Evolutionary conservation across 2,888 invertebrate species (phyloP).

Genomic region (Tenthredo mesomela): DNA sequence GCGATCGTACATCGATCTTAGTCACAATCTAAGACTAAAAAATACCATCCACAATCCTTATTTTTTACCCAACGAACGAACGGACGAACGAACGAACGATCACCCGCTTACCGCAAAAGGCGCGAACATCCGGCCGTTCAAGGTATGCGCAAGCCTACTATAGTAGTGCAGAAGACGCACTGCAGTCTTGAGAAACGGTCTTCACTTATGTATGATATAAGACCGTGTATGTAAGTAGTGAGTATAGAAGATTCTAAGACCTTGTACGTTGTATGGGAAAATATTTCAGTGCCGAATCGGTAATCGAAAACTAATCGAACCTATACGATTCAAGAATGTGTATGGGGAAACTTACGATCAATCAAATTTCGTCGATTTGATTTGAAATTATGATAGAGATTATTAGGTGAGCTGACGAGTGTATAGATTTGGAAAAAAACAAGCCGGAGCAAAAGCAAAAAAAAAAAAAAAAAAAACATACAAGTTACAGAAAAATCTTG

Average conservation of each 20-base stretch:
- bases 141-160: conserved; percentile 34
- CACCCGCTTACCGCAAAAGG: conserved; percentile 51
- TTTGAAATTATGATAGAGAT: too few relatives aligned
- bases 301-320: neutral
- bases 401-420: neutral
- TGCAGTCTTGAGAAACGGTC: conserved; percentile 8
- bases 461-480: neutral
- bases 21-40: conserved; percentile 25
- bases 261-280: neutral
- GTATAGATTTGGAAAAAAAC: too few relatives aligned
- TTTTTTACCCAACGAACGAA: conserved; percentile 2
- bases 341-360: neutral
- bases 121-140: conserved; percentile 48
- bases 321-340: too few relatives aligned
- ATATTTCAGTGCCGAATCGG: neutral
- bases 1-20: conserved; percentile 31
- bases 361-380: too few relatives aligned
- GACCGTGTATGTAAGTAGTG: neutral
- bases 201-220: conserved; percentile 10
- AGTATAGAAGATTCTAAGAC: neutral
- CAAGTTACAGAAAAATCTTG: neutral
- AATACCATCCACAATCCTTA: neutral
- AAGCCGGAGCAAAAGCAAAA: neutral
- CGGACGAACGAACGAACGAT: neutral
- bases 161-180: neutral